Evolutionary conservation across 1,140 invertebrate genomes (phyloP).

Genomic region (Drosophila bocki): DNA sequence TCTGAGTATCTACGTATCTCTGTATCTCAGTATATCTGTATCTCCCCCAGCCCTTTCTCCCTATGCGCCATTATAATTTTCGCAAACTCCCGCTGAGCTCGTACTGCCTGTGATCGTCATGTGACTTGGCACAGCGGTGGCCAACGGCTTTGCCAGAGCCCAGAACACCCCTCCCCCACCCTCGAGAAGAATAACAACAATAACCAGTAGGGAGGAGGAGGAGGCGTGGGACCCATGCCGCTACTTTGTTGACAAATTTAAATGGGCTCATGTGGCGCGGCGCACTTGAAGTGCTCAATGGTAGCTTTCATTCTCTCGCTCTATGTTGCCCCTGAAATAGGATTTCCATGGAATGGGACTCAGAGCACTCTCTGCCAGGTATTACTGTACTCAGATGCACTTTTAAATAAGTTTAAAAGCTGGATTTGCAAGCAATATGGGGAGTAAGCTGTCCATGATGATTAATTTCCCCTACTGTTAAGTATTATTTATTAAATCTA

Average conservation of each 20-base stretch:
- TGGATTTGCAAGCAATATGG: neutral
- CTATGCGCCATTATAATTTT: constrained; percentile 62
- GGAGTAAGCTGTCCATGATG: neutral
- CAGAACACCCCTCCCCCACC: neutral
- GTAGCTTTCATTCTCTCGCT: neutral
- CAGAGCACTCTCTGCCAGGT: neutral
- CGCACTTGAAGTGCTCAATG: constrained; percentile 45
- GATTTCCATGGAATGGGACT: neutral
- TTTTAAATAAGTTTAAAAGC: neutral
- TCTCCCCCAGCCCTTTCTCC: neutral
- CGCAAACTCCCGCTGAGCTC: constrained; percentile 61
- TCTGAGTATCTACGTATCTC: neutral
- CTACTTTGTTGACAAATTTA: constrained; percentile 66
- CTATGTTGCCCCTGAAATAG: constrained; percentile 22
- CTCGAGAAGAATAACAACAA: constrained; percentile 38
- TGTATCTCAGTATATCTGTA: neutral
- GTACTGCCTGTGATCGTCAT: constrained; percentile 30
- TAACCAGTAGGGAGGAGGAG: constrained; percentile 7
- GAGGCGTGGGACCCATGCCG: constrained; percentile 9
- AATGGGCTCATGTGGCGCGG: constrained; percentile 50
- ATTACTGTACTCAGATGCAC: neutral
- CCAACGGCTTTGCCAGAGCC: constrained; percentile 30
- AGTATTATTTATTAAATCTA: neutral
- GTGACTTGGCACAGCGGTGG: constrained; percentile 47
- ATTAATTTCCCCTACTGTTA: neutral